Evolutionary conservation across 2,113 vertebrate genomes (phyloP).

Genomic region (Myotis yumanensis): DNA sequence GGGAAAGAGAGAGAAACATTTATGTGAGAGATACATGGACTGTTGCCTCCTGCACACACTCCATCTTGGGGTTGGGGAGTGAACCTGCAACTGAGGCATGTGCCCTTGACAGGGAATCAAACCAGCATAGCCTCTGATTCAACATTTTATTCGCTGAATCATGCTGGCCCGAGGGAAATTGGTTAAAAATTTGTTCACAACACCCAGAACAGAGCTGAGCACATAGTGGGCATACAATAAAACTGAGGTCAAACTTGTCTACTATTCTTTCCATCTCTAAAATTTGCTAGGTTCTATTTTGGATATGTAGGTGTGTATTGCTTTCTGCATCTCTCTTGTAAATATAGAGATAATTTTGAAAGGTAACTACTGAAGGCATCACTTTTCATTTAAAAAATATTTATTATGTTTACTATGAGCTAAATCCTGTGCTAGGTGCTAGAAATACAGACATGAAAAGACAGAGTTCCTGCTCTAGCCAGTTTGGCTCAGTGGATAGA

Average conservation of each 20-base stretch:
- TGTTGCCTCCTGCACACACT: too few species aligned
- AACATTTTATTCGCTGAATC: neutral
- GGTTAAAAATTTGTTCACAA: neutral
- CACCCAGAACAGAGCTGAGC: neutral
- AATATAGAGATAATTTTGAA: neutral
- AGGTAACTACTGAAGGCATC: neutral
- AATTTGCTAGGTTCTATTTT: neutral
- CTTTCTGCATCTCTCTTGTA: neutral
- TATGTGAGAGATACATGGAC: too few species aligned
- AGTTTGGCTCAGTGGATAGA: too few species aligned
- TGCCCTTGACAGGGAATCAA: neutral
- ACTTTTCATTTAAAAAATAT: neutral
- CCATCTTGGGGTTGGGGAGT: too few species aligned
- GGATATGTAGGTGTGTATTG: neutral
- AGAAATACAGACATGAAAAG: conserved; percentile 7
- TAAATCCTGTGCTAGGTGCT: neutral
- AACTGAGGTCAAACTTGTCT: neutral
- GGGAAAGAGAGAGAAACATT: neutral
- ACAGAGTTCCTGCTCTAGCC: neutral
- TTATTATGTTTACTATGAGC: neutral
- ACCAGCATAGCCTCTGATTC: neutral
- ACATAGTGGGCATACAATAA: neutral
- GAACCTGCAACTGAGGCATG: neutral
- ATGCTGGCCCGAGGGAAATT: neutral
- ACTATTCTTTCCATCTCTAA: neutral